Base-by-base conservation (phyloP, 1,140 invertebrate species). In the Bombus impatiens region DNA sequence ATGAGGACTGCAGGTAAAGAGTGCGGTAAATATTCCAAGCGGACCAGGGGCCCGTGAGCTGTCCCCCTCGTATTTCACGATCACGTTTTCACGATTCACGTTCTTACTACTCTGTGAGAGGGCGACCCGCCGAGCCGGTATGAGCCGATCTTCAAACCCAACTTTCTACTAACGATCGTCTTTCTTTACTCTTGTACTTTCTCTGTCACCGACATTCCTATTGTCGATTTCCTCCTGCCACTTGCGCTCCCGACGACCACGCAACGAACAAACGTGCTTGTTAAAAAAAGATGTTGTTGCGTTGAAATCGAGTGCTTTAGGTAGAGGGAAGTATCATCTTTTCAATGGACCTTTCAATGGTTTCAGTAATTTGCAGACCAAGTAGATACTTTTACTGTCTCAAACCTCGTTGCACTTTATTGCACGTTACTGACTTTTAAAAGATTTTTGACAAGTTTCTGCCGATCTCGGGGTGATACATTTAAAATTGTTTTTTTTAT, bases 1-100 rank as follows among this genome's bases (percentile, higher is more conserved):
- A 99, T 99, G 98, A 99, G 99, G 95, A 99, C 98, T 94, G 98
- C 98, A 97, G 99, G 98, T 98, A 98, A 98, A 98, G 97, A 97
- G 96, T 97, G 97, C 97, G 97, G 97, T 98, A 98, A 98, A 98
- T 98, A 98, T 97, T 97, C 96, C 96, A 96, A 96, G 95, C 96
- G 96, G 96, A 93, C 93, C 93, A 93, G 94, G 94, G 94, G 92
- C 94, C 92, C 93, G 92, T 94, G 91, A 93, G 93, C 91, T 91
- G 93, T 93, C 89, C 92, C 92, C 92, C 94, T 67, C 65, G 65
- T 94, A 92, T 93, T 91, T 94, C 93, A 94, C 92, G 91, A 93
- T 94, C 93, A 94, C 94, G 93, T 93, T 94, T 86, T 93, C 94
- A 94, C 91, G 92, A 94, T 94, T 94, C 94, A 94, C 94, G 91